Base-by-base conservation (phyloP, 2,888 invertebrate species). In the Sympetrum striolatum region DNA sequence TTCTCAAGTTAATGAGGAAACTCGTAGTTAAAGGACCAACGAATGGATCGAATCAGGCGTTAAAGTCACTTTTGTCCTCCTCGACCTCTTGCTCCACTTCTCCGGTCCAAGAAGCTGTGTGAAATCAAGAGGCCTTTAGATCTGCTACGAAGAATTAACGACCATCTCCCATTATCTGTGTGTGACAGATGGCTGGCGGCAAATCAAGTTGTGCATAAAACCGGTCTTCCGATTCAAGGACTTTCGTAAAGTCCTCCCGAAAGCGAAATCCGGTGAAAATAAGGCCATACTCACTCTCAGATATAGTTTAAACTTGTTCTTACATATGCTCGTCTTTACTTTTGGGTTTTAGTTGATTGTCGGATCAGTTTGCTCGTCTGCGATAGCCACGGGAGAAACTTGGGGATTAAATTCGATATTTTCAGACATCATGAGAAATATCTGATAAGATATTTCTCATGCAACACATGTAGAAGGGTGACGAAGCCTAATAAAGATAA, bases 221-320 rank as follows among this genome's bases (percentile, higher is more conserved):
- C 86, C 60, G 37, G 60, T 86, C 60, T 37, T 25, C 1, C 58
- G 10, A 12, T 44, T 22, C 58, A 37, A 60, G 35, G 58, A n/a
- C 35, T 86, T 64, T 86, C 60, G 22, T 37, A n/a, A 37, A 25
- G 37, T 22, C 60, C 8, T 18, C n/a, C 86, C 15, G 86, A 86
- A 86, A 86, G 86, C 86, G 86, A 86, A 86, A 86, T 86, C 86
- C 25, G 37, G 37, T 37, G 37, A 39, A 64, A 64, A 14, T 58
- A 86, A 86, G 86, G 86, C 60, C 60, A 60, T 14, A 22, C 25
- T n/a, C 39, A 14, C 8, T 2, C 86, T 39, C 58, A 8, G 35
- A 60, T 37, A n/a, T 35, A 6, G 10, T 53, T 53, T 31, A 15
- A 58, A 60, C n/a, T 31, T 73, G 14, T 31, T 15, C 5, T 53